phyloP scores from a whole-genome alignment of 2,113 vertebrate species.

The human (Homo sapiens) region GRCh38 chr3:160851001-160851500 shows the following conservation, averaged over 20 bases:
- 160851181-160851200: constrained; percentile 24
- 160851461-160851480: constrained; percentile 32
- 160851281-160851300: constrained; percentile 1
- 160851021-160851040: background rate
- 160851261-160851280: constrained; percentile 31
- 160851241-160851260: constrained; percentile 14
- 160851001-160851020: background rate
- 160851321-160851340: background rate
- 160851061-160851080: background rate
- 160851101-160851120: background rate
- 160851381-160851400: constrained; percentile 28
- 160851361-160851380: background rate
- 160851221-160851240: constrained; percentile 54
- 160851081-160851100: constrained; percentile 18
- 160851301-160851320: background rate
- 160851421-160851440: constrained; percentile 6
- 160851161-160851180: background rate
- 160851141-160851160: background rate
- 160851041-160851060: background rate
- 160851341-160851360: background rate
- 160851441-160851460: background rate
- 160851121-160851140: background rate
- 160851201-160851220: background rate
- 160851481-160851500: background rate
- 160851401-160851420: background rate